phyloP scores from a whole-genome alignment of 2,888 invertebrate genomes.

The Polyommatus iphigenia region DNA sequence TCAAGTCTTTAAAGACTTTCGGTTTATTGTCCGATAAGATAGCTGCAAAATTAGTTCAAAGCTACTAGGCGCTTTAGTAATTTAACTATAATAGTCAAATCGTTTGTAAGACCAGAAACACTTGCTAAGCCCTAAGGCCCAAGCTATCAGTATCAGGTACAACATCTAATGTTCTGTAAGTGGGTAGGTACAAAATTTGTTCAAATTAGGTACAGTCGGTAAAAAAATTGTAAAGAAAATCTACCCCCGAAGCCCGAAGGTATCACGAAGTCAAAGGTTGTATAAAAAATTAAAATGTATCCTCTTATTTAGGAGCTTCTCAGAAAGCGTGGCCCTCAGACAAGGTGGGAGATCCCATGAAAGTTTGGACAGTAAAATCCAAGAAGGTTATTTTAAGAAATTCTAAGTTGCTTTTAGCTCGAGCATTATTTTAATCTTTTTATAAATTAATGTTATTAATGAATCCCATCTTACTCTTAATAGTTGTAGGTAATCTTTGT shows the following conservation, averaged over 20 bases:
- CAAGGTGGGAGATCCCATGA: neutral
- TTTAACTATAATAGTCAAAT: neutral
- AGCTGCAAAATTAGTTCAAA: neutral
- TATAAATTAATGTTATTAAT: neutral
- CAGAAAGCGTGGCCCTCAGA: neutral
- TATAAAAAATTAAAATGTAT: neutral
- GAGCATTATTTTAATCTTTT: neutral
- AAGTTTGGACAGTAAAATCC: neutral
- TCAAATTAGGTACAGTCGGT: neutral
- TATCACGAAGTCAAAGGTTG: neutral
- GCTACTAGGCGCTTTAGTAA: neutral
- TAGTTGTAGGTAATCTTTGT: neutral
- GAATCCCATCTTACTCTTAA: neutral
- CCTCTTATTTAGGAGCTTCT: neutral
- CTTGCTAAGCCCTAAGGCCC: neutral
- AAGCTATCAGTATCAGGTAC: neutral
- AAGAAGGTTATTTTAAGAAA: neutral
- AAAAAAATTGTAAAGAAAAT: neutral
- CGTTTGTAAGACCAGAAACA: constrained; percentile 6
- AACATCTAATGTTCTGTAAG: neutral
- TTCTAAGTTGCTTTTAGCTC: neutral
- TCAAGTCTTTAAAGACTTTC: neutral
- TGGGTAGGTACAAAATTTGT: constrained; percentile 10
- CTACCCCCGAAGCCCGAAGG: neutral
- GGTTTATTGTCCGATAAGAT: neutral